Evolutionary conservation across 2,113 vertebrate species (phyloP).

Genomic region (Vidua chalybeata): DNA sequence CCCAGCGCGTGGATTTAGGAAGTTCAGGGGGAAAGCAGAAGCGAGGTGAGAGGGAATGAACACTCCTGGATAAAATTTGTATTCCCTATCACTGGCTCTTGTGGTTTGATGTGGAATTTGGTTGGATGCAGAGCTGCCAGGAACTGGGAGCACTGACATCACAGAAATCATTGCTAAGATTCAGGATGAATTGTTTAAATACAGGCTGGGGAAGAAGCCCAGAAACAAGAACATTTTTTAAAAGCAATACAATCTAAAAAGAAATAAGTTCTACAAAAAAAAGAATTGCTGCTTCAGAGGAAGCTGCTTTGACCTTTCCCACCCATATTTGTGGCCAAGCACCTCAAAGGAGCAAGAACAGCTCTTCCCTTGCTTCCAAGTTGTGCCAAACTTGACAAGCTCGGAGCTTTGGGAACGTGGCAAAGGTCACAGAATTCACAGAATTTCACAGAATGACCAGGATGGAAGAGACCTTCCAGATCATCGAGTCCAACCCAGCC

Average conservation of each 20-base stretch:
- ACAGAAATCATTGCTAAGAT: not conserved
- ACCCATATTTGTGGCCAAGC: fast-evolving
- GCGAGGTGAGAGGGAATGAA: not conserved
- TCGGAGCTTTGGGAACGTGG: not conserved
- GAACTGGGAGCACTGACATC: not conserved
- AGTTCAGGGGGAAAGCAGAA: not conserved
- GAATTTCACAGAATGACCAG: not conserved
- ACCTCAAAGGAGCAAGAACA: not conserved
- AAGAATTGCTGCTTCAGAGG: not conserved
- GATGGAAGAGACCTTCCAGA: not conserved
- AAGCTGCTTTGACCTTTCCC: not conserved
- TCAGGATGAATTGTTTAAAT: not conserved
- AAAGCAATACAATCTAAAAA: not conserved
- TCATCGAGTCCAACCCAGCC: not conserved
- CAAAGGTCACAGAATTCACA: too few species aligned
- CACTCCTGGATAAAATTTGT: not conserved
- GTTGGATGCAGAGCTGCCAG: not conserved
- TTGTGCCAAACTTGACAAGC: not conserved
- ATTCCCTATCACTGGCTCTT: not conserved
- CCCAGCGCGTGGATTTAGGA: not conserved
- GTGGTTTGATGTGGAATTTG: not conserved
- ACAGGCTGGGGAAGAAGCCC: not conserved
- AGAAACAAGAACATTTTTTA: not conserved
- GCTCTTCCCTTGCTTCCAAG: not conserved
- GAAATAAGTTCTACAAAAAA: not conserved